phyloP scores from a whole-genome alignment of 1,140 invertebrate species.

The Zaprionus gabonicus region DNA sequence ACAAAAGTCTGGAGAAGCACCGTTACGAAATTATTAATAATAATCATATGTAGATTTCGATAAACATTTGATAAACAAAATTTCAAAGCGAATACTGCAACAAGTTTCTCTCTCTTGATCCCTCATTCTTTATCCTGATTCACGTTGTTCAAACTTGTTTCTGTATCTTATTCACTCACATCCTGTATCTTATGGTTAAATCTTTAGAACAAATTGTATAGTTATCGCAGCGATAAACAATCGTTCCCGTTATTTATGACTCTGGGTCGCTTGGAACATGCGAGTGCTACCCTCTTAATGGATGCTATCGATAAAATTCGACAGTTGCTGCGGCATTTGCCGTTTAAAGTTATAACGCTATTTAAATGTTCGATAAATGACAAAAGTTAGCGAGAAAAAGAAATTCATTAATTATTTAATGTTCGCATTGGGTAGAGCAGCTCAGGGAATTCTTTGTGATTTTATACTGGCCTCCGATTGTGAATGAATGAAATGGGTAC shows the following conservation, averaged over 20 bases:
- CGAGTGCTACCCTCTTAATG: constrained; percentile 57
- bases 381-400: constrained; percentile 12
- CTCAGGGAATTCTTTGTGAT: not conserved
- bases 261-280: constrained; percentile 23
- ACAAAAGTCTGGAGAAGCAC: constrained; percentile 34
- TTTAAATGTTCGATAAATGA: constrained; percentile 19
- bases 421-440: not conserved
- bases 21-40: constrained; percentile 64
- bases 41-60: constrained; percentile 34
- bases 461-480: not conserved
- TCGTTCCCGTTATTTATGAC: constrained; percentile 20
- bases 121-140: not conserved
- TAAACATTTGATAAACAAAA: constrained; percentile 11
- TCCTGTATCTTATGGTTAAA: not conserved
- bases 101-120: not conserved
- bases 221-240: not conserved
- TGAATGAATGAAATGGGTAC: not conserved
- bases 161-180: not conserved
- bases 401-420: constrained; percentile 28
- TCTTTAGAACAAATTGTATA: constrained; percentile 13
- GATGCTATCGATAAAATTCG: constrained; percentile 27
- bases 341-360: constrained; percentile 33
- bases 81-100: not conserved
- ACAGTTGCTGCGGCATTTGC: constrained; percentile 16
- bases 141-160: not conserved